Percentiles rank a stretch among this genome's conserved stretches.
These are phyloP conservation scores for Ganaspis sp. DNA, from an alignment of 1,140 invertebrate genomes.

Conservation along the genomic window DNA sequence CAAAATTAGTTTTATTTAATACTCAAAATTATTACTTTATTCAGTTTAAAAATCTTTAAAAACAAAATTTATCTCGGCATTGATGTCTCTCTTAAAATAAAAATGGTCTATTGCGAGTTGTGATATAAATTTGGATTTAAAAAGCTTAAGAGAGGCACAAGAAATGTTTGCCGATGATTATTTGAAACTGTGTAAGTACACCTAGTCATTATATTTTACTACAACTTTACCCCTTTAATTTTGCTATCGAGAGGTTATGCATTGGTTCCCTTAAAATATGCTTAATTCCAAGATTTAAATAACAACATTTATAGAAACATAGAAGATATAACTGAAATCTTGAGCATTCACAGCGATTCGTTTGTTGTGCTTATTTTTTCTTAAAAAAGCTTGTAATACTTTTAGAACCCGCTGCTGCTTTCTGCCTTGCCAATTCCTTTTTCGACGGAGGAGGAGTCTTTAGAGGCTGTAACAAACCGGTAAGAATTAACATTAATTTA, in stretches of 20 bases:
- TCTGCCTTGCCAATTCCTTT: slow-evolving; percentile 84
- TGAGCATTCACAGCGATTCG: slow-evolving; percentile 28
- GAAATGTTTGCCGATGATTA: background rate
- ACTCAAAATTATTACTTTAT: too few species aligned
- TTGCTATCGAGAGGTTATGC: slow-evolving; percentile 10
- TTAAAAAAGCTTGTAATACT: slow-evolving; percentile 86
- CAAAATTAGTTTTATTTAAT: too few species aligned
- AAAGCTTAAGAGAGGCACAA: background rate
- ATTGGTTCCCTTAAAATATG: slow-evolving; percentile 42
- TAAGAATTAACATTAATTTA: slow-evolving; percentile 30
- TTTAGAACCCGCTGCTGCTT: slow-evolving; percentile 84
- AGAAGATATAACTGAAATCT: slow-evolving; percentile 39
- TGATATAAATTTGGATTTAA: background rate
- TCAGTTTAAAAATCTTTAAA: background rate
- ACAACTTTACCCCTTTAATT: background rate
- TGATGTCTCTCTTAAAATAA: background rate
- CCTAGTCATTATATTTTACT: background rate
- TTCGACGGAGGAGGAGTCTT: slow-evolving; percentile 76
- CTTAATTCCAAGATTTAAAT: slow-evolving; percentile 51
- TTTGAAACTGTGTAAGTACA: background rate
- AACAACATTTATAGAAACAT: slow-evolving; percentile 62
- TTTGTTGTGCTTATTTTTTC: slow-evolving; percentile 69
- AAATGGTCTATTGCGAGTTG: background rate
- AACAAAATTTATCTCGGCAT: background rate
- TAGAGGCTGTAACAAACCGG: slow-evolving; percentile 55